Evolutionary conservation across 2,888 invertebrate genomes (phyloP), one percentile per base, ranked within the genome.

Genomic region (Diogma glabrata): DNA sequence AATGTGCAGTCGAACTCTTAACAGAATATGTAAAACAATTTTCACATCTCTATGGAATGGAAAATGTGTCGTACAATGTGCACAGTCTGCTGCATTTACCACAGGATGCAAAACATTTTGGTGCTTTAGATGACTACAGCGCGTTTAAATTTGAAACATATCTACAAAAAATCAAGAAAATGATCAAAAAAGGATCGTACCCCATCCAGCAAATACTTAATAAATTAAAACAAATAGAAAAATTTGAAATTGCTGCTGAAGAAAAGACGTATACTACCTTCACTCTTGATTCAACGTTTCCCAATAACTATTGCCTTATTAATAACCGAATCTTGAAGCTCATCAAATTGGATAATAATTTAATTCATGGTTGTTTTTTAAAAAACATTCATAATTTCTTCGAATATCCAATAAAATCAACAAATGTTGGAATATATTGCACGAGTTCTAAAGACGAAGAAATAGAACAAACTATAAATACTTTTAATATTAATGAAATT

Each of bases 121-220:
- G 49, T 50, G 48, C 22, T 28, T 48, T 50, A 38, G 50, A 53
- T 51, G 50, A 50, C 36, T 17, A 45, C 36, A 43, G 43, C 12
- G 49, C 51, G 12, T 50, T 53, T 22, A 51, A 51, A 30, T 55
- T 40, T 47, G 55, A 55, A 53, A 51, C 53, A 33, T 47, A 40
- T 33, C 45, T 54, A 14, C 51, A 54, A 19, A 43, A 40, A 38
- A 10, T 48, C 8, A 52, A 47, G 40, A 49, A 52, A 40, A 20
- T 38, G 14, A 36, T 51, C 19, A 51, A 23, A 48, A 33, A 50
- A 46, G 20, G 48, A 56, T 33, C 33, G 4, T 33, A 33, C 14
- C 33, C 33, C 12, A 10, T 33, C 12, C 10, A 33, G 14, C 33
- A 33, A 33, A 7, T 33, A 7, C 12, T 33, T 33, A 33, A 33